phyloP scores from a whole-genome alignment of 2,888 invertebrate species.

The Drosophila emarginata region DNA sequence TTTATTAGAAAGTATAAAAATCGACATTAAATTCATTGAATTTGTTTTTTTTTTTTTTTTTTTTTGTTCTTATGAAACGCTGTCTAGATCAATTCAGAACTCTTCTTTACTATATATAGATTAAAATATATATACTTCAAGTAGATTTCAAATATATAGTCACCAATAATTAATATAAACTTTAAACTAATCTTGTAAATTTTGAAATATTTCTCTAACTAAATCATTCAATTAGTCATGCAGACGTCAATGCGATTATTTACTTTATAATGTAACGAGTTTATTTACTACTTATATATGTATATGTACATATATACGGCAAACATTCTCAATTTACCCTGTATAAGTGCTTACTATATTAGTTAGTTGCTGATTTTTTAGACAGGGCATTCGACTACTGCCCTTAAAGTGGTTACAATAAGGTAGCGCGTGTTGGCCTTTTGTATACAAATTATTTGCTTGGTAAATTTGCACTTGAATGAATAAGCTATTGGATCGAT shows the following conservation, averaged over 20 bases:
- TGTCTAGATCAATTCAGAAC: no score
- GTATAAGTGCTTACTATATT: neutral
- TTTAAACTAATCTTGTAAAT: neutral
- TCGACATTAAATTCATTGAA: no score
- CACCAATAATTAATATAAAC: no score
- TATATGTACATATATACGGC: neutral
- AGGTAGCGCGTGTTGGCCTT: constrained; percentile 41
- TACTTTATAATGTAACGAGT: neutral
- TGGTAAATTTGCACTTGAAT: constrained; percentile 36
- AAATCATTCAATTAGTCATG: neutral
- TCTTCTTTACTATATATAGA: no score
- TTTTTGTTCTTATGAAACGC: no score
- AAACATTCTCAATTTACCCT: neutral
- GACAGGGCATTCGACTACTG: neutral
- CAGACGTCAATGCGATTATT: neutral
- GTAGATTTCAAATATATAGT: no score
- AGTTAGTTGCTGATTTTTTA: neutral
- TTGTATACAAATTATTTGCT: constrained; percentile 26
- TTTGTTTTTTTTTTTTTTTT: no score
- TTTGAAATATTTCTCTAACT: neutral
- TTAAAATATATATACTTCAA: no score
- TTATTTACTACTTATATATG: neutral
- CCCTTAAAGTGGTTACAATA: constrained; percentile 20
- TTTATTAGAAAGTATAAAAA: no score
- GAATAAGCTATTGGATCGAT: constrained; percentile 12